These are phyloP conservation scores for Agraylea sexmaculata DNA, from an alignment of 1,140 invertebrate species.

Conservation along the genomic window DNA sequence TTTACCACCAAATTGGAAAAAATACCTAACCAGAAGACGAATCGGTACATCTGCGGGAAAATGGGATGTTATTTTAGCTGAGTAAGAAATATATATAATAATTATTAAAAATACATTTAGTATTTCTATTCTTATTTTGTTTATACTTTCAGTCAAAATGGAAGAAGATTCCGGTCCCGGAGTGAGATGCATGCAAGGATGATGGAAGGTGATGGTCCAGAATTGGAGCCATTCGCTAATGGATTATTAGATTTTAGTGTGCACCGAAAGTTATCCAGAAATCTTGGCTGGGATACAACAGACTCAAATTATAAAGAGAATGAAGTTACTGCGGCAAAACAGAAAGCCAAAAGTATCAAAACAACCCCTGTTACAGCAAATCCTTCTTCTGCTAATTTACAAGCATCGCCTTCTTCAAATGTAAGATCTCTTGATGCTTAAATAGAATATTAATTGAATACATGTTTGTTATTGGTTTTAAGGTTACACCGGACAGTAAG, in stretches of 20 bases:
- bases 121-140: background rate
- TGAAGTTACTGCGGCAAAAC: conserved; percentile 13
- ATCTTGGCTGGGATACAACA: conserved; percentile 37
- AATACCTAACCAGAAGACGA: conserved; percentile 58
- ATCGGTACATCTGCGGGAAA: conserved; percentile 58
- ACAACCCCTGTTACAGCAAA: too few relatives aligned
- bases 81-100: background rate
- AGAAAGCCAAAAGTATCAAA: too few relatives aligned
- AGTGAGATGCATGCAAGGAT: conserved; percentile 46
- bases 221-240: conserved; percentile 31
- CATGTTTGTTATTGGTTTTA: too few relatives aligned
- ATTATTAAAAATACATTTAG: background rate
- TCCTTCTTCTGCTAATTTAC: too few relatives aligned
- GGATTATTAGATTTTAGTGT: conserved; percentile 50
- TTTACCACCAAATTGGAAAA: conserved; percentile 60
- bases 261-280: conserved; percentile 40
- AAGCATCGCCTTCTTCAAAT: too few relatives aligned
- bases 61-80: conserved; percentile 55
- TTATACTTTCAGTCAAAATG: conserved; percentile 43
- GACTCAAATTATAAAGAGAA: conserved; percentile 15
- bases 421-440: too few relatives aligned
- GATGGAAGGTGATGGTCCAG: conserved; percentile 31
- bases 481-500: too few relatives aligned
- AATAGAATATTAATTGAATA: too few relatives aligned
- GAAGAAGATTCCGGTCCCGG: conserved; percentile 47